Base-by-base conservation (phyloP, 2,888 invertebrate genomes). In the Caenorhabditis parvicauda region DNA sequence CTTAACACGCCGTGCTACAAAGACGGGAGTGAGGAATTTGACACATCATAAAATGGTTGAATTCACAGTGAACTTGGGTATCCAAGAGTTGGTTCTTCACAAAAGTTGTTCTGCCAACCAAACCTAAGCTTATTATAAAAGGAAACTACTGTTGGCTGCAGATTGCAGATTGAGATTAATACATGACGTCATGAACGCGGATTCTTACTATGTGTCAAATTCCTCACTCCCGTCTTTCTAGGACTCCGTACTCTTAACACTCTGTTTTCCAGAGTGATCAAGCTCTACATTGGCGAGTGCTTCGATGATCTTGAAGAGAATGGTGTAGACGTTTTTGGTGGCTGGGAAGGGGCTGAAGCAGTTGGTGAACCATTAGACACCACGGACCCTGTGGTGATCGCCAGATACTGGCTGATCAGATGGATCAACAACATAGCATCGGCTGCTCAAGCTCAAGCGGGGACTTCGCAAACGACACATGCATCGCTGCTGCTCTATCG, bases 331-430 rank as follows among this genome's bases (percentile, higher is more conserved):
- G 73, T 79, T 3, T 77, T 76, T 47, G 79, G 70, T 12, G 77
- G 76, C 5, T 79, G 77, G 75, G 79, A 78, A 59, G 77, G 75
- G 2, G 67, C 64, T 3, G 74, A 68, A 39, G 68, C 64, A 24
- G 43, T 54, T 35, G 68, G 62, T 9, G 67, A 65, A 32, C 61
- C 70, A 14, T 44, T 79, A 43, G 79, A 79, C 53, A 79, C 79
- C 0, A 79, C 77, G 1, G 79, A 79, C 59, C 79, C 79, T 3
- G 65, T 77, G n/a, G 75, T 76, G 21, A 79, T 79, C 38, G 79
- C 79, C 29, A 62, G 70, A 41, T 74, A 78, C 53, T 78, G 79
- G 77, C 55, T 79, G 28, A 78, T 79, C 27, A 61, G 79, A 32
- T 79, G 78, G 77, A 76, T 79, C 52, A 73, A 70, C 51, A 77